phyloP scores from a whole-genome alignment of 2,113 vertebrate species.

The Eolophus roseicapilla region DNA sequence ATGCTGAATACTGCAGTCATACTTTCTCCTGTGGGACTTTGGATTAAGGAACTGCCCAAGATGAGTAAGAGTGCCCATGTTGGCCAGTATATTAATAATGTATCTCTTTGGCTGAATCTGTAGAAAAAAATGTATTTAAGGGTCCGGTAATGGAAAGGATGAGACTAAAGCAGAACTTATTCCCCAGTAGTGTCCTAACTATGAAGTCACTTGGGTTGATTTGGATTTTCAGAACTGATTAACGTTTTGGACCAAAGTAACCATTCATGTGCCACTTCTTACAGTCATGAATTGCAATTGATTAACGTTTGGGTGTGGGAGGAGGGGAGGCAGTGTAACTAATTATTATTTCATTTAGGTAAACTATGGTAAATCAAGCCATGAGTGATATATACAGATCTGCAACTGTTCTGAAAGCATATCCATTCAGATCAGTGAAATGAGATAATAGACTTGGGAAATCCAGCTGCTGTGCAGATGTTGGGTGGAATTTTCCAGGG shows the following conservation, averaged over 20 bases:
- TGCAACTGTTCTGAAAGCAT: conserved; percentile 7
- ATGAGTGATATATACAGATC: conserved; percentile 18
- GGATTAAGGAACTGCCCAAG: neutral
- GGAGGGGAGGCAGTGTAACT: neutral
- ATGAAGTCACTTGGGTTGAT: neutral
- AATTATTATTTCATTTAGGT: conserved; percentile 47
- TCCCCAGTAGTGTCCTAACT: neutral
- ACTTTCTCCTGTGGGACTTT: neutral
- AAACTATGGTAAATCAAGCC: conserved; percentile 26
- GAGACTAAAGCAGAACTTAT: neutral
- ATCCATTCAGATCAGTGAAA: conserved; percentile 51
- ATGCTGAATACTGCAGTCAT: neutral
- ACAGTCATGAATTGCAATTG: conserved; percentile 6
- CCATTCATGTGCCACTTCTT: neutral
- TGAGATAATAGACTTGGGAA: conserved; percentile 36
- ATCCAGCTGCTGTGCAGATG: conserved; percentile 58
- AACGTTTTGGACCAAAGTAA: neutral
- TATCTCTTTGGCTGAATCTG: neutral
- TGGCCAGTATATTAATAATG: neutral
- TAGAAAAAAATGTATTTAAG: neutral
- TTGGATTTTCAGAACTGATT: conserved; percentile 30
- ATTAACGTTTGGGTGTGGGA: neutral
- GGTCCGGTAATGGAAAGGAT: neutral
- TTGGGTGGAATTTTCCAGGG: conserved; percentile 46
- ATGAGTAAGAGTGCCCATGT: neutral